Evolutionary conservation across 1,140 invertebrate genomes (phyloP).

Genomic region (Macrostomum lignano): DNA sequence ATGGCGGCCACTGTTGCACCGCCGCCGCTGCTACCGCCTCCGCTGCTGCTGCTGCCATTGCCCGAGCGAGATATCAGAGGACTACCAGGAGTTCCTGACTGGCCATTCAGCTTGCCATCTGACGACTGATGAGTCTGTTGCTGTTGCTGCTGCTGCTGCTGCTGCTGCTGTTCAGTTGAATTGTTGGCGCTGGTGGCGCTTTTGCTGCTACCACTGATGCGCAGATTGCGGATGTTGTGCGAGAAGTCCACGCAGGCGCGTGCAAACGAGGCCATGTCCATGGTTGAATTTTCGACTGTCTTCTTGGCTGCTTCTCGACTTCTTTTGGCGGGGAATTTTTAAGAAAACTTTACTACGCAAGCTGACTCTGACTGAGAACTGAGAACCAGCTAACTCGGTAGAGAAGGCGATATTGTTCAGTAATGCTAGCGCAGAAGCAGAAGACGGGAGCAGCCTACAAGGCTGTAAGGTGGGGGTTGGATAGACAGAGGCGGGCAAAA

Average conservation of each 20-base stretch:
- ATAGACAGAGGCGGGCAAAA: too few relatives aligned
- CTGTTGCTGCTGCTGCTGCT: constrained; percentile 3
- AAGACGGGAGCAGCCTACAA: too few relatives aligned
- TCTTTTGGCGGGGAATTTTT: too few relatives aligned
- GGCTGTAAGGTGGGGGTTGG: too few relatives aligned
- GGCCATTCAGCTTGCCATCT: background rate
- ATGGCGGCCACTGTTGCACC: constrained; percentile 4
- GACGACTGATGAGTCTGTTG: constrained; percentile 1
- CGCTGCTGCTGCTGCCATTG: background rate
- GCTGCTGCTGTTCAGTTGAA: too few relatives aligned
- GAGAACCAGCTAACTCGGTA: too few relatives aligned
- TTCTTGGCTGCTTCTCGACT: too few relatives aligned
- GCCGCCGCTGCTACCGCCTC: background rate
- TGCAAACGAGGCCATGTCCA: constrained; percentile 24
- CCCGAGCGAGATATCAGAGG: constrained; percentile 3
- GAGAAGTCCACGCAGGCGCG: constrained; percentile 26
- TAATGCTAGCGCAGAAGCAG: too few relatives aligned
- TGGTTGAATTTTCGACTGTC: too few relatives aligned
- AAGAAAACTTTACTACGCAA: too few relatives aligned
- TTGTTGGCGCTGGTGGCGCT: constrained; percentile 7
- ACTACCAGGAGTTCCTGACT: constrained; percentile 6
- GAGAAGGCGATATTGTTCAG: too few relatives aligned
- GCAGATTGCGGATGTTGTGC: constrained; percentile 20
- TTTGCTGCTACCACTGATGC: constrained; percentile 4
- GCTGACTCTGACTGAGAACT: too few relatives aligned